Evolutionary conservation across 2,113 vertebrate genomes (phyloP), one percentile per base, ranked within the genome.

Genomic region (Spermophilus dauricus): DNA sequence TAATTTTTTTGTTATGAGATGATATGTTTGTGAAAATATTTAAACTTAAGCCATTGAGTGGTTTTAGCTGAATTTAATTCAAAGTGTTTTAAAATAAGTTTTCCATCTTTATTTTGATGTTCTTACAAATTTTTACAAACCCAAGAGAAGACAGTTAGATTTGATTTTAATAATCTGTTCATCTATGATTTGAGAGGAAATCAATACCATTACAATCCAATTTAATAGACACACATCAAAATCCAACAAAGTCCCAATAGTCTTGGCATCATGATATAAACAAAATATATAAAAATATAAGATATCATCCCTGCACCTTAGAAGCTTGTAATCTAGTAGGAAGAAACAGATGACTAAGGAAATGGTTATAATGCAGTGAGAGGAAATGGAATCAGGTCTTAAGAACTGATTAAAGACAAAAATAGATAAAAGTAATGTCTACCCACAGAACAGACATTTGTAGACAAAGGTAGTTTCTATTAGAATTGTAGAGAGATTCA

Each of bases 131-230:
- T 39, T 93, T 89, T 75, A 58, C 53, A 80, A 91, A 94, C 18
- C n/a, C 51, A 91, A 65, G 65, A 84, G 13, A 42, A 76, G 13
- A 69, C 30, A n/a, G 26, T 72, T 91, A 93, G 32, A 73, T 76
- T 85, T 89, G 2, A 96, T 91, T 93, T 91, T 93, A 86, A 63
- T 86, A 91, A 90, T 75, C 56, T 84, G n/a, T 70, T 70, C 42
- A 86, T 61, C 51, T 95, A 78, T 37, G 26, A 86, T 77, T 89
- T 93, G 26, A 92, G 72, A 92, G n/a, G n/a, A 90, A 93, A 85
- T 86, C 63, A 75, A 32, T 94, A 58, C 1, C 22, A 37, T 67
- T 96, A 94, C 14, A 95, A 58, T 39, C 76, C 37, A 78, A 51
- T 34, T 90, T 51, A 77, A 56, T 67, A 82, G 61, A 67, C 48